Evolutionary conservation across 1,140 invertebrate species (phyloP), one percentile per base, ranked within the genome.

Genomic region (Diprion similis): DNA sequence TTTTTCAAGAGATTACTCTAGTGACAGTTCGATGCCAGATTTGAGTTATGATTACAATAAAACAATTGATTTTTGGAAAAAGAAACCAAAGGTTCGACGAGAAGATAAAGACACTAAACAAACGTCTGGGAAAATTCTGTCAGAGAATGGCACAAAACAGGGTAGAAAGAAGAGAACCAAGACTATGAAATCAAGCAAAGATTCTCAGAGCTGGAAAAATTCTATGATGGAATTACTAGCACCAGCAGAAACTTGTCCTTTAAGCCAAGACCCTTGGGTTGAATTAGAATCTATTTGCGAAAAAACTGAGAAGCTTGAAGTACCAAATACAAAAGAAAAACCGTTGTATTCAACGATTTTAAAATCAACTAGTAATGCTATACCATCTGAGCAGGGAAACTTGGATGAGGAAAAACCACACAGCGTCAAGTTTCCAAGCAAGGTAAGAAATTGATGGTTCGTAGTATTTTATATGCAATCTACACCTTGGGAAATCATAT

Each of bases 21-120:
- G 59, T 66, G 76, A 77, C 11, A 65, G 15, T 59, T 66, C 6
- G 13, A 15, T 71, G 51, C n/a, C 13, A 75, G 74, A 68, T 75
- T 68, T 69, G 71, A 77, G 6, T 59, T 59, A 59, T 8, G 9
- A 59, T 4, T 17, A 13, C 51, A 17, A 17, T 17, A 17, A 59
- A 13, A 17, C 7, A 6, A 59, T 37, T 37, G 24, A 59, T 13
- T 59, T 59, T 59, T 15, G 51, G 51, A 59, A 59, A 59, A 59
- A 59, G 9, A 59, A 59, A 15, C 51, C 51, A 13, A 13, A 59
- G 3, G 51, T 59, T 37, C 51, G 51, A 6, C 11, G 7, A 13
- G 51, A 17, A 59, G 51, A 9, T 8, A 59, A 59, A 59, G n/a
- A 59, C n/a, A 59, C 11, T 37, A 37, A 37, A 37, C 24, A 37